Evolutionary conservation across 2,113 vertebrate species (phyloP).

Genomic region (Dipodomys stephensi): DNA sequence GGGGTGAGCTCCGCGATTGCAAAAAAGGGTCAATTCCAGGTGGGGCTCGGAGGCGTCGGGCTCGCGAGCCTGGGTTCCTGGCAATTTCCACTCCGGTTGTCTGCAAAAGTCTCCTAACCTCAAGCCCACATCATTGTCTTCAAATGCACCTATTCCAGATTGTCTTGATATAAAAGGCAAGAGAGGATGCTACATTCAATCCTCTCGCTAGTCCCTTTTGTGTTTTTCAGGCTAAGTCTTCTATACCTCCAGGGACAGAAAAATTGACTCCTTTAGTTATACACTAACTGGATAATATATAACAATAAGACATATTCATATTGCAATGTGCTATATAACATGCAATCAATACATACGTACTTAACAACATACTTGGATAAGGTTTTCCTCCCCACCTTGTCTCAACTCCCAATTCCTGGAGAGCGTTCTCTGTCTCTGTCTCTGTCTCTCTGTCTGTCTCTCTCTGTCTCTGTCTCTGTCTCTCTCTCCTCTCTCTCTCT

Average conservation of each 20-base stretch:
- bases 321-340: neutral
- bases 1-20: neutral
- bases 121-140: too few species aligned
- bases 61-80: neutral
- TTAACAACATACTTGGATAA: neutral
- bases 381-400: neutral
- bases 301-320: neutral
- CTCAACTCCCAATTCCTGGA: neutral
- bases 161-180: neutral
- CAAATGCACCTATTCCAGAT: neutral
- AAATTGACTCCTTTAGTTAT: neutral
- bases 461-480: too few species aligned
- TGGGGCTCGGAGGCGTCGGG: neutral
- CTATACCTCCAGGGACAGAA: neutral
- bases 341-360: neutral
- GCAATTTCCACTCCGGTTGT: fast-evolving
- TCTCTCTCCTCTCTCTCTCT: too few species aligned
- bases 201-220: neutral
- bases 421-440: neutral
- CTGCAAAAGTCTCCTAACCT: too few species aligned
- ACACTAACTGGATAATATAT: neutral
- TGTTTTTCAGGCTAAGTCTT: neutral
- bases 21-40: neutral
- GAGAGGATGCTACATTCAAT: too few species aligned
- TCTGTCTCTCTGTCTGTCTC: neutral